A percentile compares a stretch with the other conserved stretches of the same genome.
phyloP scores from a whole-genome alignment of 1,140 invertebrate genomes.

The Drosophila aff. region DNA sequence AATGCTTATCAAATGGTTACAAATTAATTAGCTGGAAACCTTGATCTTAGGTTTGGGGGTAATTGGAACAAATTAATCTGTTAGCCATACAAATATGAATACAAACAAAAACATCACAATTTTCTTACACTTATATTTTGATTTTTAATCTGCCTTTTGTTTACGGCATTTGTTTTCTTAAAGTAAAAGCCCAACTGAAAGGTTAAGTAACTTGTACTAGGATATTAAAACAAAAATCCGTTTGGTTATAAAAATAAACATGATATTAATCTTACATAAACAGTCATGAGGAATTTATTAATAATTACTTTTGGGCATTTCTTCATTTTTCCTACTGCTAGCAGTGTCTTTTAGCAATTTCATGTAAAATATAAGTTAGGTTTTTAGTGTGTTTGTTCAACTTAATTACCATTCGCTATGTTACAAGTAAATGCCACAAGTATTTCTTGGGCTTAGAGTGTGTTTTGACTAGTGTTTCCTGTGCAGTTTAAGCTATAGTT shows the following conservation, averaged over 20 bases:
- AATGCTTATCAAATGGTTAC: constrained; percentile 7
- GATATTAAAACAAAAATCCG: background rate
- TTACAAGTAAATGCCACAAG: background rate
- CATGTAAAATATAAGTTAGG: background rate
- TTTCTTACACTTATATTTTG: background rate
- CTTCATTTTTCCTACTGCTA: background rate
- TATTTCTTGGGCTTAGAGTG: too few relatives aligned
- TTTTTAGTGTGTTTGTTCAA: constrained; percentile 6
- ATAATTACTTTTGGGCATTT: too few relatives aligned
- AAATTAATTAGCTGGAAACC: background rate
- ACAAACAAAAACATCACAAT: background rate
- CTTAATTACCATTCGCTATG: background rate
- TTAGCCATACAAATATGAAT: background rate
- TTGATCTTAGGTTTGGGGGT: background rate
- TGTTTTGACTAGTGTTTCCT: too few relatives aligned
- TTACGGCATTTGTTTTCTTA: background rate
- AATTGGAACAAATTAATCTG: background rate
- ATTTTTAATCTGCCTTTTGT: background rate
- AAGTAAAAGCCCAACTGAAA: background rate
- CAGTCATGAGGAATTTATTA: background rate
- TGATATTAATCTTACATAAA: background rate
- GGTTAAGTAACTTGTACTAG: background rate
- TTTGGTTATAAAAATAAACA: background rate
- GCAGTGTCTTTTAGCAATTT: background rate
- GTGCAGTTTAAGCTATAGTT: background rate